Conservation (phyloP, 2,888 invertebrate genomes). For the Margaritifera margaritifera region DNA sequence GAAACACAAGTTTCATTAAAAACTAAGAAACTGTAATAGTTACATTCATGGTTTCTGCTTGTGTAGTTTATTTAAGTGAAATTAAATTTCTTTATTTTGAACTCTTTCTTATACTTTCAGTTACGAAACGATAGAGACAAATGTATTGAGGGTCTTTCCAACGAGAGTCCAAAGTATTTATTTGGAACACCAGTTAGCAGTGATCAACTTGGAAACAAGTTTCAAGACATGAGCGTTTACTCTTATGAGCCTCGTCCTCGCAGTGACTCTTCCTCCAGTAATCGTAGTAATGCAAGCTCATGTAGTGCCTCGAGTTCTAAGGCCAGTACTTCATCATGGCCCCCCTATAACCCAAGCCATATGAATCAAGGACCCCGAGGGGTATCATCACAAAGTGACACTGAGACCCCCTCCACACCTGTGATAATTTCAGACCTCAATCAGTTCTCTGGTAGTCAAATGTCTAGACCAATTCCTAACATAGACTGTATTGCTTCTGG, state of each 20-base stretch:
- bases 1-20: too few relatives aligned
- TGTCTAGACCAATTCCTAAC: constrained; percentile 30
- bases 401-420: constrained; percentile 24
- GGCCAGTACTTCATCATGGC: constrained; percentile 24
- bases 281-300: constrained; percentile 47
- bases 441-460: constrained; percentile 27
- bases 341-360: constrained; percentile 28
- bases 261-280: constrained; percentile 51
- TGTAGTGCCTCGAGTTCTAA: constrained; percentile 32
- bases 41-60: too few relatives aligned
- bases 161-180: constrained; percentile 52
- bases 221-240: constrained; percentile 23
- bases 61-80: too few relatives aligned
- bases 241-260: constrained; percentile 33
- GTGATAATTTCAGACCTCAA: constrained; percentile 39
- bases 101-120: constrained; percentile 42
- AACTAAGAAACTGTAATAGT: too few relatives aligned
- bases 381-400: too few relatives aligned
- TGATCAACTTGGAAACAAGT: too few relatives aligned
- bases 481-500: constrained; percentile 31
- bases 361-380: constrained; percentile 2
- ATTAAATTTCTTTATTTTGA: too few relatives aligned
- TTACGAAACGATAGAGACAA: constrained; percentile 56
- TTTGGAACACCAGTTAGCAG: constrained; percentile 26
- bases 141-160: constrained; percentile 58